Evolutionary conservation across 2,797 vertebrate genomes (phyloP), one percentile per base, ranked within the genome.

Genomic region (Tympanoctomys barrerae): DNA sequence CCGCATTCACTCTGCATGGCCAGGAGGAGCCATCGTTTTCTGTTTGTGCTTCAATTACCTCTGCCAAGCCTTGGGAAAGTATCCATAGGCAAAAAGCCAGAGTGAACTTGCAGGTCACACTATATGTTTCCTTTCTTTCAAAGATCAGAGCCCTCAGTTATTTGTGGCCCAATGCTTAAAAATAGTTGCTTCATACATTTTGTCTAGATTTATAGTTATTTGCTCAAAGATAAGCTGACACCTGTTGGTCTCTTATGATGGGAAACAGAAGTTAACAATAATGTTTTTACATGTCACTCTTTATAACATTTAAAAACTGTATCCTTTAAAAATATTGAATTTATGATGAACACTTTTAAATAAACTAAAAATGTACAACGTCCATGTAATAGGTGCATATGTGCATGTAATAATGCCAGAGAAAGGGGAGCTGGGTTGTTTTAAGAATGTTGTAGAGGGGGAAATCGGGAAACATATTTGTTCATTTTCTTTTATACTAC

Each of bases 161-260:
- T 79, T 86, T 94, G 92, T 90, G 39, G 5, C 39, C n/a, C 62
- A 42, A 22, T 82, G 39, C 84, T 91, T 88, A 42, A 94, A 95
- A 90, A 89, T 26, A 79, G 73, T 91, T 86, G 46, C 36, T 93
- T 91, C n/a, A 21, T 62, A 36, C 90, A 85, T 87, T 94, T 90
- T 94, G 39, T 68, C 62, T 71, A 57, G 61, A 83, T 87, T 87
- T 91, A 91, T 39, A 96, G 75, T 59, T 83, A 64, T 93, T 94
- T 96, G 70, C 70, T 96, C n/a, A 73, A 24, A 31, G 2, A 49
- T 83, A 93, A 93, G 28, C 49, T 49, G 70, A 79, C 75, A 59
- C 1, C 42, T 91, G 42, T 42, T 62, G 36, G 59, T 87, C 68
- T 75, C 42, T 82, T 42, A 59, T 52, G 61, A 11, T 54, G 79